Evolutionary conservation across 2,113 vertebrate genomes (phyloP).

Genomic region (Alethe castanea): DNA sequence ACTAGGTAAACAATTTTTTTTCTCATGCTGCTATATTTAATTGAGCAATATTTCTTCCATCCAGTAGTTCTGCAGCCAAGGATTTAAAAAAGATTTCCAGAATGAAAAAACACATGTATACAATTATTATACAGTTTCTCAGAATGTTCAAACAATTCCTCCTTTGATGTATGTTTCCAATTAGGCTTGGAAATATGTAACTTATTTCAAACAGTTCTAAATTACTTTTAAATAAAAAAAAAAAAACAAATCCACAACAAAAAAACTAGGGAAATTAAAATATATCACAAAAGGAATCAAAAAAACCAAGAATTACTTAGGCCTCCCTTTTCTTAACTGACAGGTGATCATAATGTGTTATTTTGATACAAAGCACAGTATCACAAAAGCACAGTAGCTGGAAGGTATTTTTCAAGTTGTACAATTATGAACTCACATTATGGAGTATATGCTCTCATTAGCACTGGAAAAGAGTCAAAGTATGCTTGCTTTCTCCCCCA

Average conservation of each 20-base stretch:
- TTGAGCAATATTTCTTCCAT: not conserved
- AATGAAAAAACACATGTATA: not conserved
- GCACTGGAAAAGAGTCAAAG: not conserved
- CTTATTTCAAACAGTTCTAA: not conserved
- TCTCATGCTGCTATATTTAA: not conserved
- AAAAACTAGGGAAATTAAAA: not conserved
- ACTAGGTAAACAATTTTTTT: not conserved
- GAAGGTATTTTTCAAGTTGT: not conserved
- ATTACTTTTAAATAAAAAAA: not conserved
- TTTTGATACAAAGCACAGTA: not conserved
- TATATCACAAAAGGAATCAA: accelerated
- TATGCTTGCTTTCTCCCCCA: not conserved
- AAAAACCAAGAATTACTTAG: accelerated
- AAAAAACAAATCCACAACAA: not conserved
- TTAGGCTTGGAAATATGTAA: not conserved
- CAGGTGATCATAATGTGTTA: not conserved
- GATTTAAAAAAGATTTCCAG: not conserved
- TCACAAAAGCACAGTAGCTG: not conserved
- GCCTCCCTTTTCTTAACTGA: not conserved
- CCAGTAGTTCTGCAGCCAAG: not conserved
- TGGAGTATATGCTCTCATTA: not conserved
- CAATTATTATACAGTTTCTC: not conserved
- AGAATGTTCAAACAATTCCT: not conserved
- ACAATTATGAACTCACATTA: not conserved
- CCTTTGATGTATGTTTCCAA: not conserved